Conservation (phyloP, 2,797 vertebrate genomes). For the Zalophus californianus region DNA sequence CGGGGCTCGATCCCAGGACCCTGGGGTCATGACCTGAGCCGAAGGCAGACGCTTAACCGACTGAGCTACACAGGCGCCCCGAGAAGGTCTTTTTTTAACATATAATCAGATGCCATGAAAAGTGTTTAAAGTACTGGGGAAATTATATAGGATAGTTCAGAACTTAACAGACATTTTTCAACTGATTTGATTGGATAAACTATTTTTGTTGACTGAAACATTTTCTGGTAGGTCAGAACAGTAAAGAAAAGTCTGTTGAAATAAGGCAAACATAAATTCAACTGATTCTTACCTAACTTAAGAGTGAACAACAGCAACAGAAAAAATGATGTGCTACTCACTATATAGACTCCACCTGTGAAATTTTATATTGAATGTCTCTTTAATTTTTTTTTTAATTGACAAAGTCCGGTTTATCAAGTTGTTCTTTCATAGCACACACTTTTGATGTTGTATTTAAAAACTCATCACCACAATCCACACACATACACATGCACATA, state of each 20-base stretch:
- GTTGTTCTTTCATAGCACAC: no score
- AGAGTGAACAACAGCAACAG: not conserved
- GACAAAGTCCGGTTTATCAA: no score
- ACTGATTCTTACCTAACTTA: not conserved
- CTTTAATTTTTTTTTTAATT: no score
- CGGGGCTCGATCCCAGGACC: no score
- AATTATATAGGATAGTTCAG: not conserved
- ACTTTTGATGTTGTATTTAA: not conserved
- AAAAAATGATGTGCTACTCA: not conserved
- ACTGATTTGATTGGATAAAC: slow-evolving; percentile 8
- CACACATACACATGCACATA: no score
- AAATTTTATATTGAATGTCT: slow-evolving; percentile 33
- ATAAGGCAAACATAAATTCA: slow-evolving; percentile 35
- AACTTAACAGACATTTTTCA: slow-evolving; percentile 1
- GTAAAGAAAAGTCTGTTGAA: not conserved
- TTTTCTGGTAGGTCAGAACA: not conserved
- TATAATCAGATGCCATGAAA: not conserved
- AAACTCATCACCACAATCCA: not conserved
- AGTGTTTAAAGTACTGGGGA: not conserved
- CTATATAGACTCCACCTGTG: not conserved
- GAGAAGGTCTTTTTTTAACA: not conserved
- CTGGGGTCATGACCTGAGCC: no score
- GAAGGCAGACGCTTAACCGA: no score
- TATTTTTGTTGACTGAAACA: not conserved
- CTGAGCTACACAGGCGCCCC: no score